Base-by-base conservation (phyloP, 2,113 vertebrate genomes). In the Gadus macrocephalus region DNA sequence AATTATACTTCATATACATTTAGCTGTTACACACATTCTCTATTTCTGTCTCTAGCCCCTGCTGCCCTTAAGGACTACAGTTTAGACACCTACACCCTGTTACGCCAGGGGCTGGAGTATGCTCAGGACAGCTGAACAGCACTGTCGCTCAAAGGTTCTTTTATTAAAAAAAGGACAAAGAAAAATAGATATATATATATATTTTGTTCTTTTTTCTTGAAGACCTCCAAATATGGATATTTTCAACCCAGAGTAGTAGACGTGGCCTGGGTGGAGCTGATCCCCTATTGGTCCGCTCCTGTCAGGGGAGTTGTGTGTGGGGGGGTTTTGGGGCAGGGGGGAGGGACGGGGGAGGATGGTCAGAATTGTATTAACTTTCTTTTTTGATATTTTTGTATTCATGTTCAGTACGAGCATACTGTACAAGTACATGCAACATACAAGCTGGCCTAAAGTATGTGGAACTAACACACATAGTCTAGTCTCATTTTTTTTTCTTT, bases 361-460 rank as follows among this genome's bases (percentile, higher is more conserved):
- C 82, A 93, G 92, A 95, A 97, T 96, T 95, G 8, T 49, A 9
- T 49, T 49, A 11, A 11, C 96, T 97, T 97, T 91, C 91, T 94
- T 95, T 96, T 96, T 97, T 94, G 93, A 92, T 91, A 89, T 92
- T 95, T 75, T 93, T 96, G 90, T 91, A 89, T 89, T 94, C 92
- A 95, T 92, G 94, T 91, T 95, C 93, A 94, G 94, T 96, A 97
- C 95, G 88, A 97, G 96, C 96, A 99, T 97, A 97, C 94, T 97
- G 95, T 98, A 98, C 96, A 98, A 93, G 92, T 93, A 96, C 97
- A 98, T 99, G 97, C 97, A 97, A 99, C 96, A 96, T 94, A 98
- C 96, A 96, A 95, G 95, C 95, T 93, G 94, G 94, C 93, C 95
- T 97, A 93, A 90, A 86, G 87, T 90, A 96, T 92, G 94, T 95